Percentiles rank a stretch among this genome's conserved stretches.
These are phyloP conservation scores for Taenioides sp. DNA, from an alignment of 2,797 vertebrate species.

Conservation along the genomic window DNA sequence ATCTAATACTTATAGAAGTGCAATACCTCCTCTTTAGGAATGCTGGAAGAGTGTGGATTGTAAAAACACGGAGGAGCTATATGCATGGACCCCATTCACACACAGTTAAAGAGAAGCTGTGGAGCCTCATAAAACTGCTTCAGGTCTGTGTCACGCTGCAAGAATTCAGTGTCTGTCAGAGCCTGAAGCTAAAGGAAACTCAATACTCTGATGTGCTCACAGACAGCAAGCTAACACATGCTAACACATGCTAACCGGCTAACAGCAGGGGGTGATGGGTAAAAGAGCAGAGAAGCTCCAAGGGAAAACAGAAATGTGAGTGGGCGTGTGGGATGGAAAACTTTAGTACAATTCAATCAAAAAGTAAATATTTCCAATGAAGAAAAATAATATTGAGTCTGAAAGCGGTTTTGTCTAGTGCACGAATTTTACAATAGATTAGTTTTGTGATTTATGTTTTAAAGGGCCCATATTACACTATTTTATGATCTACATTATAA, in stretches of 20 bases:
- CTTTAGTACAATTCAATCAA: conserved; percentile 47
- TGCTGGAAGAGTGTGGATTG: background rate
- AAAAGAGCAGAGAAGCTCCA: background rate
- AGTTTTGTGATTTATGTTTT: too few species aligned
- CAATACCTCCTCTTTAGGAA: too few species aligned
- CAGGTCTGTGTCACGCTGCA: conserved; percentile 55
- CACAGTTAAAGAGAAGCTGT: conserved; percentile 8
- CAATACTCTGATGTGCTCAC: conserved; percentile 48
- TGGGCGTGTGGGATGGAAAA: conserved; percentile 50
- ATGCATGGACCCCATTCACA: background rate
- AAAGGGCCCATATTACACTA: too few species aligned
- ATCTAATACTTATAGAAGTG: too few species aligned
- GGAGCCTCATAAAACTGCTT: conserved; percentile 34
- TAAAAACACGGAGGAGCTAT: conserved; percentile 2
- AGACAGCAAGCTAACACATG: conserved; percentile 25
- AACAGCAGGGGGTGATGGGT: conserved; percentile 24
- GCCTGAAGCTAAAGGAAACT: conserved; percentile 61
- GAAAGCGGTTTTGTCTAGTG: too few species aligned
- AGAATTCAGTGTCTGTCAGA: conserved; percentile 46
- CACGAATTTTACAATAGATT: too few species aligned
- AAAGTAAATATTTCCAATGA: conserved; percentile 8
- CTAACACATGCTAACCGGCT: background rate
- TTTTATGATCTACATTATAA: too few species aligned
- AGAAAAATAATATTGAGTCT: background rate
- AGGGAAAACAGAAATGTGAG: conserved; percentile 40